These are phyloP conservation scores for Pangasianodon hypophthalmus DNA, from an alignment of 2,113 vertebrate genomes.

Conservation along the genomic window DNA sequence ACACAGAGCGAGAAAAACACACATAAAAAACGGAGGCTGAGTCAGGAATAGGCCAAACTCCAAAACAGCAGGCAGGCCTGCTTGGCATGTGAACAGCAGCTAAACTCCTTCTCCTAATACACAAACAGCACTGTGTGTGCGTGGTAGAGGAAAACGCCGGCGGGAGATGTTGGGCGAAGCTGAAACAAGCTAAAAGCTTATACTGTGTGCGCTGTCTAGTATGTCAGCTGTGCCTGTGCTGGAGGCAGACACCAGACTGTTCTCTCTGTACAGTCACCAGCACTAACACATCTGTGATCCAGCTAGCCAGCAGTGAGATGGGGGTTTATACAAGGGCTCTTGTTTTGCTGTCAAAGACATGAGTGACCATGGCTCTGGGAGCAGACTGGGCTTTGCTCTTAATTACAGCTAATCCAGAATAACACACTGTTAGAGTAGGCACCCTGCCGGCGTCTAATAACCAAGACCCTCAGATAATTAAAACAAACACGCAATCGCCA, in stretches of 20 bases:
- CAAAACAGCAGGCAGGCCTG: slow-evolving; percentile 31
- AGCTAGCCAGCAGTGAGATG: neutral
- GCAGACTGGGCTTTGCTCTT: slow-evolving; percentile 12
- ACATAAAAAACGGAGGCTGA: neutral
- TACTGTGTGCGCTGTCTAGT: slow-evolving; percentile 1
- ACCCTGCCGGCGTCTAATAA: slow-evolving; percentile 29
- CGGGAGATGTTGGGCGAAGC: neutral
- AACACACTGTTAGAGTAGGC: neutral
- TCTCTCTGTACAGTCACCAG: neutral
- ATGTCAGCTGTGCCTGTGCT: neutral
- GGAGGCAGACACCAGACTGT: slow-evolving; percentile 3
- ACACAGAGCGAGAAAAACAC: slow-evolving; percentile 35
- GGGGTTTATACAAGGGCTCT: neutral
- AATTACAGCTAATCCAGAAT: slow-evolving; percentile 26
- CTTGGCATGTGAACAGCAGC: slow-evolving; percentile 36
- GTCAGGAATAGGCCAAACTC: slow-evolving; percentile 39
- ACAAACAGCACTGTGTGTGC: slow-evolving; percentile 3
- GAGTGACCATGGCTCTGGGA: neutral
- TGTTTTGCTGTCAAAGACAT: neutral
- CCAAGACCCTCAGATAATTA: slow-evolving; percentile 28
- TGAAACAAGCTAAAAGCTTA: slow-evolving; percentile 22
- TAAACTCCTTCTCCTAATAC: slow-evolving; percentile 15
- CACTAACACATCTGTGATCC: neutral
- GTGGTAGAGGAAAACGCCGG: neutral
- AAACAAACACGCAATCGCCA: slow-evolving; percentile 18